These are phyloP conservation scores for Eulemur rufifrons DNA, from an alignment of 2,113 vertebrate genomes.

Conservation along the genomic window DNA sequence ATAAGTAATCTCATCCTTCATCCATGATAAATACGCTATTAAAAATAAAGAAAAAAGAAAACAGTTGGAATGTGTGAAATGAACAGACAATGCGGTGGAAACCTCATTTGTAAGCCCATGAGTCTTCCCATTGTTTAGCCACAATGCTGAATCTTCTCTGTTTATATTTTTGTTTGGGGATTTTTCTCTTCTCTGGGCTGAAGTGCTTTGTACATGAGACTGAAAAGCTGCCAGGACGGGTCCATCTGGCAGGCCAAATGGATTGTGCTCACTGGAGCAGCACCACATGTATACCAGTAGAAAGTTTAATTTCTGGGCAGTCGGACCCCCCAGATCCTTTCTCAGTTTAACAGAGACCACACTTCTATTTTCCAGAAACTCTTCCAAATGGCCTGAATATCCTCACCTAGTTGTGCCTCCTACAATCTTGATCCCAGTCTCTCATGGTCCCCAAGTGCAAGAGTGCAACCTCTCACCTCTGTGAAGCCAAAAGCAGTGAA, in stretches of 20 bases:
- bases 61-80: constrained; percentile 27
- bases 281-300: constrained; percentile 90
- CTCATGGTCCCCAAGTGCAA: constrained; percentile 45
- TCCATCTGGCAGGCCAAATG: constrained; percentile 92
- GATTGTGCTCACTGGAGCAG: constrained; percentile 84
- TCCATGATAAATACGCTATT: constrained; percentile 60
- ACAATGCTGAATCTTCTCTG: constrained; percentile 66
- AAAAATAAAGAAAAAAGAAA: constrained; percentile 56
- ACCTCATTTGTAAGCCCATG: constrained; percentile 36
- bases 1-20: constrained; percentile 70
- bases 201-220: constrained; percentile 89
- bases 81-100: constrained; percentile 64
- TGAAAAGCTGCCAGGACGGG: constrained; percentile 91
- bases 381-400: constrained; percentile 23
- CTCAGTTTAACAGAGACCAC: constrained; percentile 70
- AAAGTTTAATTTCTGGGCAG: constrained; percentile 92
- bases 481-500: constrained; percentile 50
- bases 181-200: constrained; percentile 77
- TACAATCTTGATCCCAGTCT: constrained; percentile 33
- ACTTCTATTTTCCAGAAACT: constrained; percentile 75
- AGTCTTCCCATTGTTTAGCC: constrained; percentile 50
- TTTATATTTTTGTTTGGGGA: constrained; percentile 78
- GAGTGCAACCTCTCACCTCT: constrained; percentile 26
- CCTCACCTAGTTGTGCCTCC: constrained; percentile 16
- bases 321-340: constrained; percentile 86